phyloP scores from a whole-genome alignment of 2,113 vertebrate species.

The Oostethus manadensis region DNA sequence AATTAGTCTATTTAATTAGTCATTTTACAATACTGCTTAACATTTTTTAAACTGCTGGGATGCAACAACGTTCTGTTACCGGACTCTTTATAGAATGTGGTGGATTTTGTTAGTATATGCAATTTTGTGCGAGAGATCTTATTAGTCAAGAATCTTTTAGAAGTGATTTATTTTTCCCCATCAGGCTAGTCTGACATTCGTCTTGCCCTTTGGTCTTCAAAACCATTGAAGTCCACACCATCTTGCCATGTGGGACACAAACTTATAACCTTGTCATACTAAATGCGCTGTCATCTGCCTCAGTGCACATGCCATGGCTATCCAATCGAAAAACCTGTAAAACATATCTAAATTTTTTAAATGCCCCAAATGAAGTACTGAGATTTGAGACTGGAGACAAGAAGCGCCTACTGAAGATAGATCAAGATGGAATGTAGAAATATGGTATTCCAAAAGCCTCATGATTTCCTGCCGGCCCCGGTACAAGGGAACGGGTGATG shows the following conservation, averaged over 20 bases:
- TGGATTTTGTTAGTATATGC: constrained; percentile 15
- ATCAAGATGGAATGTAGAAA: constrained; percentile 41
- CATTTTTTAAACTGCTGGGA: neutral
- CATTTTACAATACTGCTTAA: neutral
- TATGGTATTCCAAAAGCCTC: constrained; percentile 49
- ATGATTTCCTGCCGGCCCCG: constrained; percentile 20
- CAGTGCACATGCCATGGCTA: constrained; percentile 1
- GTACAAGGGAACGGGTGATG: constrained; percentile 7
- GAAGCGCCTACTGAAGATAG: constrained; percentile 27
- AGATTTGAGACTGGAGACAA: constrained; percentile 20
- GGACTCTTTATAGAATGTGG: neutral
- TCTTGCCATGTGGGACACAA: constrained; percentile 53
- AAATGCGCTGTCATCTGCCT: constrained; percentile 49
- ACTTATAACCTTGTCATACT: constrained; percentile 63
- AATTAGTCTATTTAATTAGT: too few relatives aligned
- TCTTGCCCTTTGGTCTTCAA: constrained; percentile 54
- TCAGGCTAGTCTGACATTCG: constrained; percentile 59
- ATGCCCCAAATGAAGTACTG: constrained; percentile 33
- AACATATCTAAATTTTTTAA: constrained; percentile 30
- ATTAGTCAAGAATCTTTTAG: constrained; percentile 19
- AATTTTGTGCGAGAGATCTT: constrained; percentile 8
- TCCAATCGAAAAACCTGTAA: constrained; percentile 12
- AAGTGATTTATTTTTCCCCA: constrained; percentile 55
- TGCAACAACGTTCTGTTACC: neutral
- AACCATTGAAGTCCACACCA: constrained; percentile 41